Base-by-base conservation (phyloP, 1,140 invertebrate species). In the Lepidotrigona ventralis region DNA sequence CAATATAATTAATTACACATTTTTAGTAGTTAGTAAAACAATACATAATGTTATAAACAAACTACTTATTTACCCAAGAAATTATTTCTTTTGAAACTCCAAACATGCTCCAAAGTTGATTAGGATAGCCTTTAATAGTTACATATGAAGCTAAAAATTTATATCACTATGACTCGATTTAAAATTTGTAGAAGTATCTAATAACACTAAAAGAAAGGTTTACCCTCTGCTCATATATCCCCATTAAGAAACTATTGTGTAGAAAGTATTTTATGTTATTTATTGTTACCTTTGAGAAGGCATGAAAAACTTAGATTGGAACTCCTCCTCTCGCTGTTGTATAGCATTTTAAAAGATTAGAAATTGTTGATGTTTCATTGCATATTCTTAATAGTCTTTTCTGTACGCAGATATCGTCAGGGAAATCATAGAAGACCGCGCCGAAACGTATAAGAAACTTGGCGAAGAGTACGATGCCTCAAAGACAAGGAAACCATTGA, bases 401-500 rank as follows among this genome's bases (percentile, higher is more conserved):
- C 21, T 21, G 0, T 6, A 23, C 5, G 17, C 91, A 96, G 97
- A 97, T 90, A 97, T 97, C 23, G 96, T 97, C 17, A 95, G 95
- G 86, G 97, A 97, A 90, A 97, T 97, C 80, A 94, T 97, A 86
- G 96, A 96, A 90, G 96, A 96, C 76, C 95, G 96, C 74, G 96
- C 96, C 0, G 95, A 96, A 86, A 94, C 95, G 63, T 96, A 96
- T 82, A 90, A 88, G 72, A 93, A 93, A 56, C 89, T 95, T 46
- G 93, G 94, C 33, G 94, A 93, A 76, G 93, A 94, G 60, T 92
- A 91, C 58, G 92, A 92, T 33, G 77, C 75, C 70, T 77, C 81
- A 2, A 91, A 86, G 83, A 89, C 64, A 58, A 93, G 88, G 86
- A 93, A 53, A 91, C 88, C 66, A 79, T 91, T 88, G 75, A 79